Percentiles rank a stretch among this genome's conserved stretches.
These are phyloP conservation scores for Bettongia penicillata DNA, from an alignment of 2,113 vertebrate species.

Conservation along the genomic window DNA sequence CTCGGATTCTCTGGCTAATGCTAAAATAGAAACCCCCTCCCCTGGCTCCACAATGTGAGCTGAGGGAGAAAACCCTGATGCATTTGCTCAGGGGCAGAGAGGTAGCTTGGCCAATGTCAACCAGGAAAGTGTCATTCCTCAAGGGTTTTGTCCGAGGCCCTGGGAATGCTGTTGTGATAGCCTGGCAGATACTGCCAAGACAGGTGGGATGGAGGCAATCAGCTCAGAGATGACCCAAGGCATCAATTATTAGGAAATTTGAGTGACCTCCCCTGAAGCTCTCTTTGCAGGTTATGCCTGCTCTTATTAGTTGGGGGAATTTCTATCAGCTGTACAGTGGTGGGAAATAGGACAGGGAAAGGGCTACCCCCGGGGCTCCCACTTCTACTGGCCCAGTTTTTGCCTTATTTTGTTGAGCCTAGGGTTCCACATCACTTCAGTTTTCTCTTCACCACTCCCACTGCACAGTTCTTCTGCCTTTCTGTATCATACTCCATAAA, in stretches of 20 bases:
- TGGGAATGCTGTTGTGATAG: not conserved
- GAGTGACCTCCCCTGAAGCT: not conserved
- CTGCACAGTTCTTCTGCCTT: not conserved
- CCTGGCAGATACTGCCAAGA: not conserved
- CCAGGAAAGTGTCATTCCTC: not conserved
- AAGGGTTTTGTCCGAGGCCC: not conserved
- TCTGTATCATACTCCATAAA: not conserved
- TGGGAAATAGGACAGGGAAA: not conserved
- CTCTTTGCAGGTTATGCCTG: not conserved
- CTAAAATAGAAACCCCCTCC: constrained; percentile 13
- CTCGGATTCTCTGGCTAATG: constrained; percentile 1
- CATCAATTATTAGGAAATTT: not conserved
- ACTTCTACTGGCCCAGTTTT: not conserved
- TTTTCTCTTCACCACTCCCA: not conserved
- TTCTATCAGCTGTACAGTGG: not conserved
- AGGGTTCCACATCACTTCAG: not conserved
- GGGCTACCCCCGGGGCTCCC: no score
- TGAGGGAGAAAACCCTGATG: not conserved
- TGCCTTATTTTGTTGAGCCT: not conserved
- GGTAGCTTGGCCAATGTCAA: not conserved
- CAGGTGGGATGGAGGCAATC: not conserved
- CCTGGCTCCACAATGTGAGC: not conserved
- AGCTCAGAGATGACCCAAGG: not conserved
- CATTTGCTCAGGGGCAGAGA: not conserved
- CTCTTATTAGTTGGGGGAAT: not conserved